Base-by-base conservation (phyloP, 2,888 invertebrate genomes). In the Conchocele bisecta region DNA sequence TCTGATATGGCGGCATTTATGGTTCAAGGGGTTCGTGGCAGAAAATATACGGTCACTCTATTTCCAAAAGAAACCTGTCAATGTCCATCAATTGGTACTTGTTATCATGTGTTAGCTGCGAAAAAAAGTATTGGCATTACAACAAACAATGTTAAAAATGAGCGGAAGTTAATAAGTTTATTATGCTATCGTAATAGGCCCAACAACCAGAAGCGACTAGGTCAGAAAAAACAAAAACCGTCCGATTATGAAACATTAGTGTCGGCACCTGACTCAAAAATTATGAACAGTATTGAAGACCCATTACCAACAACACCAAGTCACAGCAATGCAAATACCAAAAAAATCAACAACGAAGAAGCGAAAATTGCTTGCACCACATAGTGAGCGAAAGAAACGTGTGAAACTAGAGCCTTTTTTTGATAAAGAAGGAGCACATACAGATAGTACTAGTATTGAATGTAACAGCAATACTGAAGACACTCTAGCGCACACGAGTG, bases 51-150 rank as follows among this genome's bases (percentile, higher is more conserved):
- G 1, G 72, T 72, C 1, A 50, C 56, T 11, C 41, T 66, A n/a
- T 44, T 66, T 20, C 66, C 60, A 1, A 64, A 71, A 29, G 72
- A 72, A 42, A 13, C 24, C 26, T 72, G 58, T 53, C 33, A 50
- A 9, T 58, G 66, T 56, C 53, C 46, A 15, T 57, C 60, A 5
- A 35, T 63, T 13, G 56, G 39, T 5, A 58, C 54, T n/a, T 70
- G 70, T 42, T 64, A 51, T 31, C 70, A 70, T 26, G 59, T 65
- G 28, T 17, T 70, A n/a, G 70, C 70, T 4, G 64, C 48, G 2
- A 59, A 59, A 64, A 37, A 64, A 20, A 53, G 35, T 42, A 39
- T 64, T 15, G 58, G 69, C 0, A 24, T 64, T 24, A 33, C 42
- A 44, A 53, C 51, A 15, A 29, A 48, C 1, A 7, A 26, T 13